These are phyloP conservation scores for Ellobium chinense DNA, from an alignment of 2,888 invertebrate species.

Conservation along the genomic window DNA sequence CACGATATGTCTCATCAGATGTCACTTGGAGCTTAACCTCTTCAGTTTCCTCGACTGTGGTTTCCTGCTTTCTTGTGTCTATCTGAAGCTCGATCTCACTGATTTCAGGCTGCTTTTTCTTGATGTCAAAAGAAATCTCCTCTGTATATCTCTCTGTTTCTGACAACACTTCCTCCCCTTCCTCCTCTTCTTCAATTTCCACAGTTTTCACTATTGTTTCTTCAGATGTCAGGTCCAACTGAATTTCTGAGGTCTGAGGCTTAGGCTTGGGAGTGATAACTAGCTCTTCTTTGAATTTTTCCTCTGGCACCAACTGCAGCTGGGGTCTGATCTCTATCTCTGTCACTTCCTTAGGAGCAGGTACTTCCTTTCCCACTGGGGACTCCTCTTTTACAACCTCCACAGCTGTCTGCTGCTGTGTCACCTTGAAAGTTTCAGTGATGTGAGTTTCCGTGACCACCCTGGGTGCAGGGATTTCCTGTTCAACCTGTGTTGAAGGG, in stretches of 20 bases:
- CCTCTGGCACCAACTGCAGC: slow-evolving; percentile 51
- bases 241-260: not conserved
- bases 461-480: slow-evolving; percentile 42
- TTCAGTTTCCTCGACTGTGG: slow-evolving; percentile 29
- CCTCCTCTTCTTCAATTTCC: not conserved
- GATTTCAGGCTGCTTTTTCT: slow-evolving; percentile 38
- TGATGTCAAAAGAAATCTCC: slow-evolving; percentile 50
- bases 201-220: slow-evolving; percentile 12
- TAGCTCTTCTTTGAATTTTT: slow-evolving; percentile 39
- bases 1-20: slow-evolving; percentile 21
- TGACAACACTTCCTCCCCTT: not conserved
- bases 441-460: slow-evolving; percentile 43
- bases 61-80: slow-evolving; percentile 41
- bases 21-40: slow-evolving; percentile 12
- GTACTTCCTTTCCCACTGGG: slow-evolving; percentile 17
- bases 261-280: slow-evolving; percentile 22
- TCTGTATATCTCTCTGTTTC: slow-evolving; percentile 38
- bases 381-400: not conserved
- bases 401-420: not conserved
- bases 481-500: slow-evolving; percentile 24
- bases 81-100: slow-evolving; percentile 11
- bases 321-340: slow-evolving; percentile 56
- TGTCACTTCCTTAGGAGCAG: slow-evolving; percentile 55
- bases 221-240: not conserved
- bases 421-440: slow-evolving; percentile 17